These are phyloP conservation scores for Radopholus similis DNA, from an alignment of 1,140 invertebrate species.

Conservation along the genomic window DNA sequence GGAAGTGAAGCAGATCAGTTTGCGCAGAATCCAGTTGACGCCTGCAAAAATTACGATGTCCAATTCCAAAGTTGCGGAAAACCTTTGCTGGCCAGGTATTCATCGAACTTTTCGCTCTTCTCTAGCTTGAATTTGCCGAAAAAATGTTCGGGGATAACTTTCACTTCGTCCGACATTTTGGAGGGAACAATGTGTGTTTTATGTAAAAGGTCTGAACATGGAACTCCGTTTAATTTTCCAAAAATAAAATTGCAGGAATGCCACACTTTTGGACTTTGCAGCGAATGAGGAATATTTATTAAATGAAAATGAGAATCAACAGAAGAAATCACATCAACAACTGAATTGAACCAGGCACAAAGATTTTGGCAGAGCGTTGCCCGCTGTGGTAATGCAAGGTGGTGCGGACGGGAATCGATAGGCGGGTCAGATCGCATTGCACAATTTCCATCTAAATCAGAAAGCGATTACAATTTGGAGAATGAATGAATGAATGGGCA, in stretches of 20 bases:
- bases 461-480: conserved; percentile 6
- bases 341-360: background rate
- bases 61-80: background rate
- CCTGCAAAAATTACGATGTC: conserved; percentile 31
- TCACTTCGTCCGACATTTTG: background rate
- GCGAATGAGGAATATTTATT: background rate
- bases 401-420: background rate
- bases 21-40: conserved; percentile 55
- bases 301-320: background rate
- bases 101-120: conserved; percentile 54
- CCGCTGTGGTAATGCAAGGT: conserved; percentile 1
- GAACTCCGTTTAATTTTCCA: conserved; percentile 2
- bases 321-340: conserved; percentile 2
- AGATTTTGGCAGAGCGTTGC: conserved; percentile 2
- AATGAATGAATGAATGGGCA: background rate
- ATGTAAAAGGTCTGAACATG: background rate
- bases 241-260: conserved; percentile 1
- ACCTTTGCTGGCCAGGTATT: conserved; percentile 52
- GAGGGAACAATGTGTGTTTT: background rate
- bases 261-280: background rate
- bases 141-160: conserved; percentile 47
- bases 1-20: conserved; percentile 51
- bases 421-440: background rate
- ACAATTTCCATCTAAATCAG: conserved; percentile 5
- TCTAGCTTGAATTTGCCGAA: conserved; percentile 52